Conservation (phyloP, 2,888 invertebrate genomes). For the Homarus gammarus region DNA sequence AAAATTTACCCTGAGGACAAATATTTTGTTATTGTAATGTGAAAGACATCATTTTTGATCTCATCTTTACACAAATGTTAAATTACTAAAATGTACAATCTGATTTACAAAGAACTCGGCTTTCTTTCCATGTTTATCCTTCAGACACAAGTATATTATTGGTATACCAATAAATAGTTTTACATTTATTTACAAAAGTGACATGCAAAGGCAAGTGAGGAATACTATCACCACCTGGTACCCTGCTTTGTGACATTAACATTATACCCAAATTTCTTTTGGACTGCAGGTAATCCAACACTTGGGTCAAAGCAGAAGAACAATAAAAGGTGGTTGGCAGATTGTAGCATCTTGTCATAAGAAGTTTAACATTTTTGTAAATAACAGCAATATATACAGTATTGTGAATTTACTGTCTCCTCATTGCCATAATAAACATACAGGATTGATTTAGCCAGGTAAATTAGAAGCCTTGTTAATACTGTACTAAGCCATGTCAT, state of each 20-base stretch:
- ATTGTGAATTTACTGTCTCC: neutral
- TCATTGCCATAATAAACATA: neutral
- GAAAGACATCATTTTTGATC: neutral
- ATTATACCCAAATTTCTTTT: neutral
- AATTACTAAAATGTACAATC: neutral
- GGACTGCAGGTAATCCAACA: slow-evolving; percentile 9
- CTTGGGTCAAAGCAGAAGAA: slow-evolving; percentile 19
- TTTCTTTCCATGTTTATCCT: neutral
- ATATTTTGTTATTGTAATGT: slow-evolving; percentile 1
- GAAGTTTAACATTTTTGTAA: neutral
- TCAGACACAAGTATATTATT: neutral
- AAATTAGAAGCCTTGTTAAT: neutral
- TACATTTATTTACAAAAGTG: neutral
- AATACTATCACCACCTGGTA: slow-evolving; percentile 15
- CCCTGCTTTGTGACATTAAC: slow-evolving; percentile 21
- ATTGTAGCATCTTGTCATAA: neutral
- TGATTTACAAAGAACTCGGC: neutral
- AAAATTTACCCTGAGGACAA: slow-evolving; percentile 8
- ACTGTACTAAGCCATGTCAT: neutral
- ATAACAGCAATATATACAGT: slow-evolving; percentile 2
- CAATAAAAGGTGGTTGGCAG: neutral
- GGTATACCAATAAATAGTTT: slow-evolving; percentile 2
- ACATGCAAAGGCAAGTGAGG: slow-evolving; percentile 20
- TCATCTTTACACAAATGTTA: neutral
- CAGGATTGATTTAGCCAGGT: neutral